Conservation (phyloP, 1,140 invertebrate genomes). For the fruit fly (Drosophila melanogaster) region Release_6_plus_ISO1_MT NT_033779.5:13414001-13414500, state of each 20-base stretch:
- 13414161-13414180: slow-evolving; percentile 60
- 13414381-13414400: slow-evolving; percentile 1
- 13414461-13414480: slow-evolving; percentile 49
- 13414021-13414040: slow-evolving; percentile 30
- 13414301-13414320: slow-evolving; percentile 54
- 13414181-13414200: slow-evolving; percentile 52
- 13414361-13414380: slow-evolving; percentile 9
- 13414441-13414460: slow-evolving; percentile 29
- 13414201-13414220: slow-evolving; percentile 61
- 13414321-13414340: not conserved
- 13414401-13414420: slow-evolving; percentile 12
- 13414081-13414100: slow-evolving; percentile 52
- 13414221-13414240: slow-evolving; percentile 34
- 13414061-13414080: slow-evolving; percentile 17
- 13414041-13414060: not conserved
- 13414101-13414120: slow-evolving; percentile 58
- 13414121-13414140: slow-evolving; percentile 54
- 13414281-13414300: slow-evolving; percentile 61
- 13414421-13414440: too few relatives aligned
- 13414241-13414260: slow-evolving; percentile 54
- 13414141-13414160: slow-evolving; percentile 61
- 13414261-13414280: slow-evolving; percentile 69
- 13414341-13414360: not conserved
- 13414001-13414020: not conserved
- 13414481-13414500: slow-evolving; percentile 28